Percentiles rank a stretch among this genome's conserved stretches.
phyloP scores from a whole-genome alignment of 2,888 invertebrate species.

The Drosophila mimica region DNA sequence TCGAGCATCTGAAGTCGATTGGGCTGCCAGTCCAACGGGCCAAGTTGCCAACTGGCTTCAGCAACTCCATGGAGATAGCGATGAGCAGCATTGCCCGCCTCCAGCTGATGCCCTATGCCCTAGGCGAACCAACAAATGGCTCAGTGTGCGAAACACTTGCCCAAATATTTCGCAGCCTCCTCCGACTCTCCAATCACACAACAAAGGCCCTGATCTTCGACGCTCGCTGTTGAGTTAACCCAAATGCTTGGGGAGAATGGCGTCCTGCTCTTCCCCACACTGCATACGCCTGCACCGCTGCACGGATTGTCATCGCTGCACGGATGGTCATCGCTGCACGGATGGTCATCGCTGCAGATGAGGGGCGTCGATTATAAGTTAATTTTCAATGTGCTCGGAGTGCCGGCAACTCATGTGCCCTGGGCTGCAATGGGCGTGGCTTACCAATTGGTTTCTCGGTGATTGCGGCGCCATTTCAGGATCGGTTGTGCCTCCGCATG shows the following conservation, averaged over 20 bases:
- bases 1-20: slow-evolving; percentile 59
- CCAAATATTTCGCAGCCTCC: slow-evolving; percentile 54
- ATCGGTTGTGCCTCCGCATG: slow-evolving; percentile 92
- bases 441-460: slow-evolving; percentile 92
- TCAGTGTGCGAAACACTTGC: slow-evolving; percentile 27
- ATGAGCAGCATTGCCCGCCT: slow-evolving; percentile 59
- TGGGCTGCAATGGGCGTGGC: slow-evolving; percentile 87
- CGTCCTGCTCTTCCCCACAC: slow-evolving; percentile 90
- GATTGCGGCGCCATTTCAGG: slow-evolving; percentile 90
- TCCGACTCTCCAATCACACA: slow-evolving; percentile 68
- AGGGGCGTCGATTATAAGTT: slow-evolving; percentile 76
- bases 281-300: slow-evolving; percentile 88
- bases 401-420: slow-evolving; percentile 92
- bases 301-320: too few relatives aligned
- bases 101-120: slow-evolving; percentile 53
- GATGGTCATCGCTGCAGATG: slow-evolving; percentile 85
- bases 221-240: slow-evolving; percentile 56
- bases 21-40: slow-evolving; percentile 56
- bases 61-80: slow-evolving; percentile 70
- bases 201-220: slow-evolving; percentile 75
- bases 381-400: slow-evolving; percentile 87
- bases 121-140: slow-evolving; percentile 1
- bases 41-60: slow-evolving; percentile 48
- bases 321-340: too few relatives aligned
- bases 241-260: slow-evolving; percentile 88